phyloP scores from a whole-genome alignment of 2,888 invertebrate species.

The Esperia sulphurella region DNA sequence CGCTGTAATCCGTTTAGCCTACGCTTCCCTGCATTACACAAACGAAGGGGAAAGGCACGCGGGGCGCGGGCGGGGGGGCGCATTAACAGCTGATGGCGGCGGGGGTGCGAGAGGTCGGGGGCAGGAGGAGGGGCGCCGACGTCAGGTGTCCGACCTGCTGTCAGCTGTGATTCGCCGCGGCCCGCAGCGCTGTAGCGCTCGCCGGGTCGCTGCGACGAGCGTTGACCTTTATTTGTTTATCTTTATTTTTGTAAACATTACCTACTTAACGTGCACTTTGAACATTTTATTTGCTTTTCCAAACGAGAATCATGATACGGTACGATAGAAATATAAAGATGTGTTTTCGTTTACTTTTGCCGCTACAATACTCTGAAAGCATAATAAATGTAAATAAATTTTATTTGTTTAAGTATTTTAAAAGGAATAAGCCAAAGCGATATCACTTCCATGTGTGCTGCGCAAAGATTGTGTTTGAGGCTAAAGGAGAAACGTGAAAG shows the following conservation, averaged over 20 bases:
- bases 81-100: conserved; percentile 77
- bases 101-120: conserved; percentile 26
- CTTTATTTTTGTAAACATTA: conserved; percentile 50
- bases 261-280: conserved; percentile 15
- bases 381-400: too few species aligned
- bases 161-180: conserved; percentile 48
- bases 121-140: conserved; percentile 39
- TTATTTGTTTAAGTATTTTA: too few species aligned
- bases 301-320: too few species aligned
- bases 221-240: conserved; percentile 74
- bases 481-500: too few species aligned
- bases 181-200: conserved; percentile 50
- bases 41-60: conserved; percentile 77
- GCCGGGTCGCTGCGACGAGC: conserved; percentile 51
- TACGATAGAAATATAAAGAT: too few species aligned
- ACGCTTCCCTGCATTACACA: conserved; percentile 73
- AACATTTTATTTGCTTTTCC: background rate
- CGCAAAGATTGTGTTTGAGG: too few species aligned
- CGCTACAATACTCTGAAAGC: too few species aligned
- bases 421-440: too few species aligned
- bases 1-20: conserved; percentile 37
- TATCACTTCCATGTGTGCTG: too few species aligned
- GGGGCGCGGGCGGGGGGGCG: conserved; percentile 47
- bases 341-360: too few species aligned
- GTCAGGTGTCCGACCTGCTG: conserved; percentile 70